A percentile compares a stretch with the other conserved stretches of the same genome.
phyloP scores from a whole-genome alignment of 92 coral and sea anemone genomes.

The Pocillopora meandrina region DNA sequence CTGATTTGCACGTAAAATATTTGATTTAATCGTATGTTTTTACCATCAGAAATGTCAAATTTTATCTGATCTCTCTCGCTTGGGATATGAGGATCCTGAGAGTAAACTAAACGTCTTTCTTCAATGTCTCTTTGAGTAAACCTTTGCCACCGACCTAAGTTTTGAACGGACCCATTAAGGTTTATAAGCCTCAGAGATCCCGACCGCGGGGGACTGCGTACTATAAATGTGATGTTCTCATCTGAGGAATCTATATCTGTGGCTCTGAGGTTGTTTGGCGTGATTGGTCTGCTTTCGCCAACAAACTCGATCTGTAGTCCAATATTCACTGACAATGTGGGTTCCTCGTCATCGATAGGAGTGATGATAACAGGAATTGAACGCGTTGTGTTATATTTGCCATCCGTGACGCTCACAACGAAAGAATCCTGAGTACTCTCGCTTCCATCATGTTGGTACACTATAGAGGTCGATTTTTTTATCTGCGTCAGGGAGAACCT shows the following conservation, averaged over 20 bases:
- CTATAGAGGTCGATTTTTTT: constrained; percentile 69
- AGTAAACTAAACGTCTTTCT: constrained; percentile 70
- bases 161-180: constrained; percentile 56
- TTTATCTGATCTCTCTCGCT: constrained; percentile 69
- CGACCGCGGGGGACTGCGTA: constrained; percentile 73
- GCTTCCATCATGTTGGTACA: constrained; percentile 91
- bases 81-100: constrained; percentile 63
- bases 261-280: constrained; percentile 74
- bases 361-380: constrained; percentile 60
- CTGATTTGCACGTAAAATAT: constrained; percentile 76
- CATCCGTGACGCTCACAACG: constrained; percentile 78
- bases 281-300: constrained; percentile 85
- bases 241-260: constrained; percentile 87
- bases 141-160: constrained; percentile 55
- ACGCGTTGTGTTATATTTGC: constrained; percentile 77
- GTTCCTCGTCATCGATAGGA: constrained; percentile 94
- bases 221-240: constrained; percentile 72
- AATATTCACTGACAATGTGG: constrained; percentile 71
- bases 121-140: constrained; percentile 78
- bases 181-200: constrained; percentile 70
- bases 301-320: constrained; percentile 66
- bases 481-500: constrained; percentile 82
- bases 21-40: constrained; percentile 78
- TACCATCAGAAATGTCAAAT: constrained; percentile 91
- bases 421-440: constrained; percentile 79